Evolutionary conservation across 2,888 invertebrate species (phyloP).

Genomic region (Drosophila rubida): DNA sequence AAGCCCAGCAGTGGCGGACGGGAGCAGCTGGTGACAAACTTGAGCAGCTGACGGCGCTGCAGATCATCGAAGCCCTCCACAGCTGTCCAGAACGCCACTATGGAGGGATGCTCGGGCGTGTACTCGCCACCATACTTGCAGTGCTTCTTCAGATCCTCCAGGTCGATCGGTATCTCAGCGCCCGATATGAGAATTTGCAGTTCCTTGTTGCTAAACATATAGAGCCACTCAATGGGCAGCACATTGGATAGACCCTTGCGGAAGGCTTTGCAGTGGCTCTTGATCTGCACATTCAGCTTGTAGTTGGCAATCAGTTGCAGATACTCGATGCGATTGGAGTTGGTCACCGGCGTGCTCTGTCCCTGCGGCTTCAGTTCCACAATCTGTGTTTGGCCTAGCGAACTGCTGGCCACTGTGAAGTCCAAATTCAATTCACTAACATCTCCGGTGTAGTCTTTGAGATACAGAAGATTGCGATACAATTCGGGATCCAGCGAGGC

Average conservation of each 20-base stretch:
- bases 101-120: slow-evolving; percentile 92
- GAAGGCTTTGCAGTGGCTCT: slow-evolving; percentile 94
- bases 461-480: slow-evolving; percentile 94
- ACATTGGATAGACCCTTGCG: slow-evolving; percentile 96
- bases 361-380: slow-evolving; percentile 97
- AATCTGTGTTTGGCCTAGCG: slow-evolving; percentile 94
- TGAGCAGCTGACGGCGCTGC: slow-evolving; percentile 94
- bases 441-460: slow-evolving; percentile 94
- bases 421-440: slow-evolving; percentile 95
- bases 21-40: slow-evolving; percentile 99
- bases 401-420: slow-evolving; percentile 95
- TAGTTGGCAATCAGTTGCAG: slow-evolving; percentile 98
- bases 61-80: slow-evolving; percentile 92
- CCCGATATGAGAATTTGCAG: slow-evolving; percentile 98
- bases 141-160: slow-evolving; percentile 93
- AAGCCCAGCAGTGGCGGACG: slow-evolving; percentile 98
- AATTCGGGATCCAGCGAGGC: slow-evolving; percentile 95
- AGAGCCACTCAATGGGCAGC: slow-evolving; percentile 95
- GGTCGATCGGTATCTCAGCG: slow-evolving; percentile 96
- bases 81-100: slow-evolving; percentile 95
- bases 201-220: slow-evolving; percentile 97
- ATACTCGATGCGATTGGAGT: slow-evolving; percentile 97
- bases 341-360: slow-evolving; percentile 94
- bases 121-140: slow-evolving; percentile 97
- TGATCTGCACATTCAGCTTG: slow-evolving; percentile 95